Base-by-base conservation (phyloP, 2,888 invertebrate species). In the Tetragnatha montana region DNA sequence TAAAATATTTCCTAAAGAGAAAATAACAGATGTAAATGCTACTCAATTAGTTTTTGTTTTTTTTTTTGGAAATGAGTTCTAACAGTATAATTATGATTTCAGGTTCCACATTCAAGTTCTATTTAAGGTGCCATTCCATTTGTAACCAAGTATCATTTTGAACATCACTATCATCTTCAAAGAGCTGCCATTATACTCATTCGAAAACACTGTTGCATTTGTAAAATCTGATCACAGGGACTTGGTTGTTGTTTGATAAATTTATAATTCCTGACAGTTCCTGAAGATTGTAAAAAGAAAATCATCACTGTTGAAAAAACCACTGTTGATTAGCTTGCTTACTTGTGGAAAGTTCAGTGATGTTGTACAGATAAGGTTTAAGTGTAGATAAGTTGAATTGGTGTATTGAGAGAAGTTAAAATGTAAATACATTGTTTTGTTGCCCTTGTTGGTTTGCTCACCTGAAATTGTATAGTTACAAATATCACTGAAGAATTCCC, bases 51-150 rank as follows among this genome's bases (percentile, higher is more conserved):
- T 35, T 35, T 35, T 35, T 35, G 4, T 35, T n/a, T n/a, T n/a
- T n/a, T n/a, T n/a, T n/a, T n/a, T n/a, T n/a, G n/a, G n/a, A n/a
- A n/a, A 35, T 4, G 35, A 35, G 35, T 35, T 60, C 4, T 70
- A 47, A 70, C 50, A 51, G 4, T 51, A 1, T 78, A n/a, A 12
- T 51, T 71, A 14, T 81, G 14, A 71, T 86, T 83, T 74, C 68
- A 87, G 90, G 87, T 87, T 83, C 90, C 90, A 51, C 87, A 90
- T 87, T 75, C 90, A 51, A 90, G 80, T 80, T 75, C 84, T 69
- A 68, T 82, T n/a, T 87, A 50, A 90, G 74, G 83, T 86, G 89
- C 79, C 90, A 90, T 90, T 87, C 83, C 90, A 90, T 87, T 73
- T 90, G 47, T 75, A 49, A 70, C 19, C 60, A 73, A 80, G 69